Conservation (phyloP, 2,888 invertebrate genomes). For the Venusia cambrica region DNA sequence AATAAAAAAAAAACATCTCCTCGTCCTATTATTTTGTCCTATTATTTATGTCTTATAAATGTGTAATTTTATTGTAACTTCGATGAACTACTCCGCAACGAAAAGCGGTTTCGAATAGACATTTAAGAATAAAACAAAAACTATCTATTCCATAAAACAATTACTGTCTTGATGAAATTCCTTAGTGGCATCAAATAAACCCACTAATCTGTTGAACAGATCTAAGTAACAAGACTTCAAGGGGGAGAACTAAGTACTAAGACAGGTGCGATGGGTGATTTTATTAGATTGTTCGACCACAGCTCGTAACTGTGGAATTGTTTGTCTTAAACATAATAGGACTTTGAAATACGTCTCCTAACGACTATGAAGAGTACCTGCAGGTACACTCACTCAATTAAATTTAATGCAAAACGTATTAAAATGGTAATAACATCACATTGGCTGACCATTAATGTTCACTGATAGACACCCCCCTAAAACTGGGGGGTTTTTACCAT, state of each 20-base stretch:
- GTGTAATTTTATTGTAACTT: too few relatives aligned
- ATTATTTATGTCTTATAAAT: too few relatives aligned
- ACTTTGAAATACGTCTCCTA: slow-evolving; percentile 17
- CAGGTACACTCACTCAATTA: slow-evolving; percentile 11
- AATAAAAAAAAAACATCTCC: too few relatives aligned
- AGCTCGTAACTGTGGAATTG: slow-evolving; percentile 21
- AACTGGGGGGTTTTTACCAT: too few relatives aligned
- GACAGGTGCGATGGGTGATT: slow-evolving; percentile 27
- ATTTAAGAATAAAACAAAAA: too few relatives aligned
- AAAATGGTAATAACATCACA: slow-evolving; percentile 30
- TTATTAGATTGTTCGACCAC: slow-evolving; percentile 35
- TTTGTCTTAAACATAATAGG: slow-evolving; percentile 21
- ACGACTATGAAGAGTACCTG: slow-evolving; percentile 17
- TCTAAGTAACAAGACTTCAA: slow-evolving; percentile 29
- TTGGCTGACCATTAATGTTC: too few relatives aligned
- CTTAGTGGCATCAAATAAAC: slow-evolving; percentile 30
- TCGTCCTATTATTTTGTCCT: too few relatives aligned
- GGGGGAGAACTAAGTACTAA: slow-evolving; percentile 18
- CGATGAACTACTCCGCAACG: too few relatives aligned
- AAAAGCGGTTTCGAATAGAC: too few relatives aligned
- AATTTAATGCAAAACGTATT: slow-evolving; percentile 15
- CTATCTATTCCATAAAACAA: too few relatives aligned
- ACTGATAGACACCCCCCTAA: too few relatives aligned
- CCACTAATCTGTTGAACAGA: slow-evolving; percentile 36
- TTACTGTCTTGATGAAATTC: slow-evolving; percentile 36